Evolutionary conservation across 2,797 vertebrate genomes (phyloP).

Genomic region (Aphelocoma californica): DNA sequence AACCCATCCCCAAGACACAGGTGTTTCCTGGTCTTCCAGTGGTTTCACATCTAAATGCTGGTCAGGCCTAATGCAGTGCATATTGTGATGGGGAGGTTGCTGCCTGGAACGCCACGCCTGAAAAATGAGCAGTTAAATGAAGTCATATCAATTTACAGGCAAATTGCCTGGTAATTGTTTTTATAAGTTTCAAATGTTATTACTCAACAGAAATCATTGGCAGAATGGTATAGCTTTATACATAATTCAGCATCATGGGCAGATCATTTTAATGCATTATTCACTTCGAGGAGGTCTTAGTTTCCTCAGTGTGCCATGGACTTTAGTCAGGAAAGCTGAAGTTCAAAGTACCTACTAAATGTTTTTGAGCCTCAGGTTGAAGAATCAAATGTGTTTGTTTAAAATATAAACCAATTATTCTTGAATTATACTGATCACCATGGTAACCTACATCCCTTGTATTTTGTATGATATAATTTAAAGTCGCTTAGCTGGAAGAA

Average conservation of each 20-base stretch:
- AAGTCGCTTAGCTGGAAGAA: slow-evolving; percentile 40
- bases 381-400: background rate
- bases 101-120: background rate
- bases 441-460: slow-evolving; percentile 19
- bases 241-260: background rate
- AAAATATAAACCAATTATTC: slow-evolving; percentile 29
- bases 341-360: background rate
- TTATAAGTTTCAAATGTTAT: background rate
- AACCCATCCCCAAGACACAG: background rate
- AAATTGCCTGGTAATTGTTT: background rate
- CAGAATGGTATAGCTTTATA: background rate
- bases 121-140: background rate
- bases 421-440: slow-evolving; percentile 6
- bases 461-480: slow-evolving; percentile 26
- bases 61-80: background rate
- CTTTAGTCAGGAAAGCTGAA: background rate
- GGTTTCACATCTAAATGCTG: background rate
- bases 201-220: background rate
- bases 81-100: background rate
- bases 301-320: background rate
- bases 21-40: background rate
- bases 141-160: background rate
- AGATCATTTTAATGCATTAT: background rate
- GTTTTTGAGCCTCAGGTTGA: background rate
- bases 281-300: background rate